Base-by-base conservation (phyloP, 2,113 vertebrate genomes). In the Euleptes europaea region DNA sequence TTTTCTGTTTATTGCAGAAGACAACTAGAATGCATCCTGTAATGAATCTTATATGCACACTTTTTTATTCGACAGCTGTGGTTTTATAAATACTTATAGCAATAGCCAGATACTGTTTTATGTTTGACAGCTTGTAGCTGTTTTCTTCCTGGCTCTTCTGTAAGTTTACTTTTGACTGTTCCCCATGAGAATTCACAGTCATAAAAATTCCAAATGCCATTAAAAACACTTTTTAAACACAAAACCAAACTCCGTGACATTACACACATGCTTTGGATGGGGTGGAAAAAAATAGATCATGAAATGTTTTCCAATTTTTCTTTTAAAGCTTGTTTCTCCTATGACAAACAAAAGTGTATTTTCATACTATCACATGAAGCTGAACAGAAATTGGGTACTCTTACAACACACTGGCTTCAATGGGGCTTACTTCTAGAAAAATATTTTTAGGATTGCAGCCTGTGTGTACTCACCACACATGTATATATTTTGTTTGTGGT, bases 31-130 rank as follows among this genome's bases (percentile, higher is more conserved):
- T 57, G 21, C 91, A 84, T 85, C 40, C 73, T 33, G 73, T 82
- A 80, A 87, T 69, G 33, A 84, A 49, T 85, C 84, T 86, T 69
- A 81, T 75, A 51, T 84, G 38, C 60, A 84, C n/a, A 38, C 51
- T 82, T 85, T 90, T 91, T 76, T 82, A 85, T 89, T 90, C 85
- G 80, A 86, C 80, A 91, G 91, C 40, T 91, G 76, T 71, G 13
- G 51, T 85, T 90, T 74, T 49, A 51, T 85, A 69, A 83, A 75
- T 73, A 88, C 72, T 44, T 86, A 33, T 44, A 86, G 87, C 89
- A 91, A 86, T 84, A 90, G 91, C 83, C 86, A 79, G 79, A 85
- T 74, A 91, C 66, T 69, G 72, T 74, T 90, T 84, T 44, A 80
- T 82, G 71, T 82, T 83, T 92, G 89, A 84, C 78, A 88, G 54